Evolutionary conservation across 2,888 invertebrate genomes (phyloP), one percentile per base, ranked within the genome.

Genomic region (Suillia variegata): DNA sequence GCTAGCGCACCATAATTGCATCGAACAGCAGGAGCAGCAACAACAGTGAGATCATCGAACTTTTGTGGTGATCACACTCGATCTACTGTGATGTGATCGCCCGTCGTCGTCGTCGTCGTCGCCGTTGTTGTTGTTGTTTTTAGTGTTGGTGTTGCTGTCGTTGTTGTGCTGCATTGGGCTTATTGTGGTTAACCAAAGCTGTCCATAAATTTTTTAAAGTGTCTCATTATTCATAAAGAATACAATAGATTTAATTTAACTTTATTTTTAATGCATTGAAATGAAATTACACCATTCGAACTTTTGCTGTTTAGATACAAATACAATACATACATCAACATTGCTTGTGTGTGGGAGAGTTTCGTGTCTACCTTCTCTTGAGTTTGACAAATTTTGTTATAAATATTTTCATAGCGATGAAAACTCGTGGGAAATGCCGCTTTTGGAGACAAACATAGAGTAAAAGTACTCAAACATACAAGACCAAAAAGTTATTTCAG

Each of bases 151-250:
- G 33, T 57, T 21, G 48, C 38, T 60, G 59, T 56, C 54, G 58
- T 48, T 52, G 58, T 31, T 62, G 42, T n/a, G 45, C 26, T 38
- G 58, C 38, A 59, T 64, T 59, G 62, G 61, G 68, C 69, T 67
- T 66, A 73, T 71, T 79, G 78, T 71, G 79, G 79, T 79, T 74
- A 77, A 78, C 78, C 79, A 74, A 77, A 73, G 69, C 71, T 77
- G 76, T 78, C 76, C 79, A 77, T 80, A 80, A 80, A 80, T 80
- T 78, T 73, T 74, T 75, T 70, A 79, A 80, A 79, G 71, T 77
- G 79, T 80, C 79, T 79, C 79, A 80, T 80, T 80, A 80, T 80
- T 80, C 80, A 80, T 78, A 74, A 75, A 69, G 72, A 78, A 74
- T 72, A 80, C 77, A 79, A 79, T 77, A 73, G 77, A 71, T 73